A percentile compares a stretch with the other conserved stretches of the same genome.
These are phyloP conservation scores for Nesogale talazaci DNA, from an alignment of 2,113 vertebrate species.

Conservation along the genomic window DNA sequence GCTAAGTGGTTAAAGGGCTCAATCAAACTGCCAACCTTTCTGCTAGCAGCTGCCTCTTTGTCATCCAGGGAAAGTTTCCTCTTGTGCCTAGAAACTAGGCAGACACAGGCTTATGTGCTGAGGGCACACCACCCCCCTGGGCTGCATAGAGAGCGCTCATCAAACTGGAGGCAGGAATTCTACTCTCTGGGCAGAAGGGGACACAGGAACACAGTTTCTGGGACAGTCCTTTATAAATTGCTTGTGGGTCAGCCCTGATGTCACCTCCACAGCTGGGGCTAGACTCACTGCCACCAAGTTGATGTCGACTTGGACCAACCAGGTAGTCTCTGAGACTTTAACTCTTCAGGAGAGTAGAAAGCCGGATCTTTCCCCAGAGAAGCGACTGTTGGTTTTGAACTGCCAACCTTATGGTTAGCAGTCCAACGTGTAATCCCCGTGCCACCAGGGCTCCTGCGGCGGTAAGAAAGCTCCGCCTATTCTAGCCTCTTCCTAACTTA, in stretches of 20 bases:
- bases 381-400: no score
- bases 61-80: not conserved
- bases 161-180: not conserved
- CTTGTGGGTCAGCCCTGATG: not conserved
- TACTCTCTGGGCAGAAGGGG: not conserved
- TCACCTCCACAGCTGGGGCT: not conserved
- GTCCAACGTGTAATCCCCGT: no score
- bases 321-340: no score
- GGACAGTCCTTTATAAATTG: not conserved
- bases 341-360: no score
- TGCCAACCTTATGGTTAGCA: no score
- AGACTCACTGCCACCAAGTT: not conserved
- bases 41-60: not conserved
- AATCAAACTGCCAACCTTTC: not conserved
- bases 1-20: not conserved
- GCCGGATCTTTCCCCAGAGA: no score
- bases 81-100: not conserved
- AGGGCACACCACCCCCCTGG: not conserved
- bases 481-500: constrained; percentile 30
- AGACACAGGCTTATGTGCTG: not conserved
- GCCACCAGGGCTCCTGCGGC: no score
- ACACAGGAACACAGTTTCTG: not conserved
- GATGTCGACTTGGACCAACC: no score
- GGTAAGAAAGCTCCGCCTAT: not conserved
- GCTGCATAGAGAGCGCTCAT: constrained; percentile 3